A percentile compares a stretch with the other conserved stretches of the same genome.
phyloP scores from a whole-genome alignment of 1,140 invertebrate species.

The roundworm (Caenorhabditis elegans) region WBcel235 BX284603.4:8581001-8581500 shows the following conservation, averaged over 20 bases:
- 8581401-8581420: too few relatives aligned
- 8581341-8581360: too few relatives aligned
- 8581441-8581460: conserved; percentile 56
- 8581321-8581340: too few relatives aligned
- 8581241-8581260: not conserved
- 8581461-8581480: conserved; percentile 55
- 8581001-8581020: not conserved
- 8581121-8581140: not conserved
- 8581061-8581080: not conserved
- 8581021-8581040: not conserved
- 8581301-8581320: too few relatives aligned
- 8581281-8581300: not conserved
- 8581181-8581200: conserved; percentile 35
- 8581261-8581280: not conserved
- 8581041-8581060: not conserved
- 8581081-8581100: not conserved
- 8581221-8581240: conserved; percentile 31
- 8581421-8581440: conserved; percentile 51
- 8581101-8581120: not conserved
- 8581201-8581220: conserved; percentile 36
- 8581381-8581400: too few relatives aligned
- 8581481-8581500: conserved; percentile 54
- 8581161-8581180: conserved; percentile 38
- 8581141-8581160: conserved; percentile 39
- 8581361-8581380: too few relatives aligned